Conservation (phyloP, 2,888 invertebrate genomes). For the Nemotelus pantherinus region DNA sequence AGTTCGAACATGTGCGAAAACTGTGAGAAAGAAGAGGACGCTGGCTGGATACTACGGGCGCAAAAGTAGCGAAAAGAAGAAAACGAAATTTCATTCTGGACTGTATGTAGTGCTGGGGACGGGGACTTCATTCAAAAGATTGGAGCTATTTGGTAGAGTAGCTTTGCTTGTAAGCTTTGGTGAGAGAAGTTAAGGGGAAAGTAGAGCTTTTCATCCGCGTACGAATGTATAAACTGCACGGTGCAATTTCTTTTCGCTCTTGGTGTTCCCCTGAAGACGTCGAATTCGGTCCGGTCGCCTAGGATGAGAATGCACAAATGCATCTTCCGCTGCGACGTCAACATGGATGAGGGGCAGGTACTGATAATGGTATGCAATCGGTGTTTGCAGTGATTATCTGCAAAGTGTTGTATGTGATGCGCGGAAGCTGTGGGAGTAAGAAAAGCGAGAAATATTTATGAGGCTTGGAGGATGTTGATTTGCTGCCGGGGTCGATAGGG, state of each 20-base stretch:
- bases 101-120: constrained; percentile 10
- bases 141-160: too few species aligned
- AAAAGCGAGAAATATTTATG: neutral
- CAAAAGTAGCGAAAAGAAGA: constrained; percentile 22
- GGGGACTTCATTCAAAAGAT: too few species aligned
- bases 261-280: neutral
- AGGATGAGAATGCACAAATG: constrained; percentile 19
- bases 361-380: neutral
- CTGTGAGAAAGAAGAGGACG: neutral
- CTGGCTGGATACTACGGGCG: neutral
- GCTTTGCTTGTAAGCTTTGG: too few species aligned
- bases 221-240: neutral
- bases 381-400: neutral
- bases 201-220: too few species aligned
- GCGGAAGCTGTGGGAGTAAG: constrained; percentile 9
- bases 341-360: neutral
- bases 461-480: too few species aligned
- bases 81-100: constrained; percentile 17
- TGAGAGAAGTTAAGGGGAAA: too few species aligned
- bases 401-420: neutral
- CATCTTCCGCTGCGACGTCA: constrained; percentile 4
- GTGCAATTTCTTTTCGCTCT: neutral
- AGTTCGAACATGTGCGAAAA: constrained; percentile 13
- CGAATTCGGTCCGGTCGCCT: neutral
- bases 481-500: too few species aligned